Conservation (phyloP, 2,888 invertebrate genomes). For the Torymus aiolomorphi region DNA sequence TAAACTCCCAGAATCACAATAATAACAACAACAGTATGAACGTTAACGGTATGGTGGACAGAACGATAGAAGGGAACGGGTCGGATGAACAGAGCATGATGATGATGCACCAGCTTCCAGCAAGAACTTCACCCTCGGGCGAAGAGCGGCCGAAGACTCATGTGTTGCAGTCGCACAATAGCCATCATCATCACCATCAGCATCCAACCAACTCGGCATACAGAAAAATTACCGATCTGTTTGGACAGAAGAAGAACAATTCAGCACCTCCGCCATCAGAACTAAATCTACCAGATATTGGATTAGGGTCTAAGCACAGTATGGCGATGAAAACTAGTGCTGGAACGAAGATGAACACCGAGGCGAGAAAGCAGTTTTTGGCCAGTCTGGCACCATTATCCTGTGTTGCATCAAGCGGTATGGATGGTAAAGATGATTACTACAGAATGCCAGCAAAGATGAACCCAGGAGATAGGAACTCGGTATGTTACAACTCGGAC, state of each 20-base stretch:
- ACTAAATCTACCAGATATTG: constrained; percentile 65
- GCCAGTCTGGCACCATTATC: constrained; percentile 87
- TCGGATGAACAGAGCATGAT: constrained; percentile 17
- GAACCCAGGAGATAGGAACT: constrained; percentile 78
- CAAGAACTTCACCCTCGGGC: constrained; percentile 82
- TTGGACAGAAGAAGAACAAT: constrained; percentile 77
- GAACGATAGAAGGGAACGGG: constrained; percentile 36
- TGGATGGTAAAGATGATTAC: constrained; percentile 80
- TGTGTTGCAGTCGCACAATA: constrained; percentile 20
- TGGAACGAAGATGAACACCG: constrained; percentile 76
- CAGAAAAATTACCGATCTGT: constrained; percentile 80
- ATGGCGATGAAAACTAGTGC: constrained; percentile 70
- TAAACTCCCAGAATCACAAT: constrained; percentile 24
- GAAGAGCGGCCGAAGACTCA: constrained; percentile 77
- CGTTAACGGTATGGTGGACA: not conserved
- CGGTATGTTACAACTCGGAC: constrained; percentile 80
- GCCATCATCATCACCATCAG: constrained; percentile 55
- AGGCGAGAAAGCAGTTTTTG: constrained; percentile 86
- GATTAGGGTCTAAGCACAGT: constrained; percentile 61
- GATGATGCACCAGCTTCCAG: constrained; percentile 73
- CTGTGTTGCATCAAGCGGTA: constrained; percentile 81
- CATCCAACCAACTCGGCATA: constrained; percentile 78
- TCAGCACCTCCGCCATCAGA: constrained; percentile 70
- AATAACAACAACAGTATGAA: constrained; percentile 44
- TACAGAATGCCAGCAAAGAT: constrained; percentile 77